A percentile compares a stretch with the other conserved stretches of the same genome.
These are phyloP conservation scores for Melanotaenia duboulayi DNA, from an alignment of 2,113 vertebrate genomes.

Conservation along the genomic window DNA sequence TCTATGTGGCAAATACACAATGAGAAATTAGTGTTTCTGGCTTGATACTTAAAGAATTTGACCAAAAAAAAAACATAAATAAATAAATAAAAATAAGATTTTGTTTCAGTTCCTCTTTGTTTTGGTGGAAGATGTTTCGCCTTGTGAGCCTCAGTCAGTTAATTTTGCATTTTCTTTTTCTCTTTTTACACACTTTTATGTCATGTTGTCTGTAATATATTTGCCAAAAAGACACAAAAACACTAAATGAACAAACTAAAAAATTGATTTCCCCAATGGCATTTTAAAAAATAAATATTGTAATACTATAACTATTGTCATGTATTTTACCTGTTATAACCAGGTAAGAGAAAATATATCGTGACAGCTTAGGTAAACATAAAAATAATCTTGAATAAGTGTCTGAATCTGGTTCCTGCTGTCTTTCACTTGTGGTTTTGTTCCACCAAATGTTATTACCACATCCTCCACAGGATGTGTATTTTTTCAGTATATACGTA, in stretches of 20 bases:
- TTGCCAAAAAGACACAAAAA: no score
- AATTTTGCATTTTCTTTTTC: neutral
- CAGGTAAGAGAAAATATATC: neutral
- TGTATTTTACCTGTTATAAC: neutral
- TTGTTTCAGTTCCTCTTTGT: neutral
- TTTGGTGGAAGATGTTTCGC: neutral
- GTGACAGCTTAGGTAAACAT: neutral
- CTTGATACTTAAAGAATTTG: neutral
- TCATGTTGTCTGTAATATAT: no score
- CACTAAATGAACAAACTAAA: no score
- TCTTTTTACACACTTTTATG: no score
- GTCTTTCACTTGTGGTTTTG: constrained; percentile 50
- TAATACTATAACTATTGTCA: neutral
- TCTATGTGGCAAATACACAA: constrained; percentile 29
- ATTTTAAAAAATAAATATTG: neutral
- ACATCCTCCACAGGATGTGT: constrained; percentile 55
- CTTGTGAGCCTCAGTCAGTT: neutral
- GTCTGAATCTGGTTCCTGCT: constrained; percentile 38
- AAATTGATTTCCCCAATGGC: no score
- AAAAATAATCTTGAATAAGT: constrained; percentile 4
- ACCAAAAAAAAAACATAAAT: no score
- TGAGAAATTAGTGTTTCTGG: neutral
- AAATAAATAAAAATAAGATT: no score
- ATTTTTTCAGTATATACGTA: constrained; percentile 19
- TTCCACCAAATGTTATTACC: constrained; percentile 53